Base-by-base conservation (phyloP, 2,113 vertebrate genomes). In the Neogobius melanostomus region DNA sequence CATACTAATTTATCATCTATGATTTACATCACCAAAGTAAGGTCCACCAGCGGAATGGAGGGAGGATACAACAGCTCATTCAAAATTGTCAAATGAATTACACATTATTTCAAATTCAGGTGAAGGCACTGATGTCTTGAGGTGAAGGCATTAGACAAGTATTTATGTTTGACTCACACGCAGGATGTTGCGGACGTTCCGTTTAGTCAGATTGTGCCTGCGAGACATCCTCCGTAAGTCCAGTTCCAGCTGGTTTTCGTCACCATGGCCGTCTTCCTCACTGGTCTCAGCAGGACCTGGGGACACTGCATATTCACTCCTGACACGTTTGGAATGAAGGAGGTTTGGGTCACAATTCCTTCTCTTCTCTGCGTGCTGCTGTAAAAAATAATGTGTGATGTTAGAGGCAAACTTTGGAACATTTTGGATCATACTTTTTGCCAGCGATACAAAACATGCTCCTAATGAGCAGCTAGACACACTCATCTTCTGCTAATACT, bases 131-230 rank as follows among this genome's bases (percentile, higher is more conserved):
- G 7, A 51, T 11, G 11, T 51, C 49, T 14, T 51, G 11, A 51
- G 12, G 12, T 51, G 12, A 6, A 51, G 49, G 15, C 5, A 11
- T 51, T 51, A 51, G 49, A 14, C 15, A 14, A 6, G 6, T 14
- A 6, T 51, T 51, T 6, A 6, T 14, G 49, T 11, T 42, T 11
- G 11, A 45, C 97, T 94, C 85, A 99, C 98, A 0, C 98, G 98
- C n/a, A 99, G 92, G 72, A 99, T 99, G 83, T 94, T 93, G 3
- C 95, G 89, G 10, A 99, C 96, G 0, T 99, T 96, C 75, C 94
- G 91, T 0, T 93, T 94, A 0, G 97, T 98, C 84, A 99, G 88
- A 76, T 98, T 99, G 83, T 95, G 97, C 21, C 93, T 94, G 7
- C 92, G 95, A 0, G 98, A 98, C 61, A 96, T 95, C 1, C 94